A percentile compares a stretch with the other conserved stretches of the same genome.
Conservation (phyloP, 2,888 invertebrate genomes). For the Apodemia mormo region DNA sequence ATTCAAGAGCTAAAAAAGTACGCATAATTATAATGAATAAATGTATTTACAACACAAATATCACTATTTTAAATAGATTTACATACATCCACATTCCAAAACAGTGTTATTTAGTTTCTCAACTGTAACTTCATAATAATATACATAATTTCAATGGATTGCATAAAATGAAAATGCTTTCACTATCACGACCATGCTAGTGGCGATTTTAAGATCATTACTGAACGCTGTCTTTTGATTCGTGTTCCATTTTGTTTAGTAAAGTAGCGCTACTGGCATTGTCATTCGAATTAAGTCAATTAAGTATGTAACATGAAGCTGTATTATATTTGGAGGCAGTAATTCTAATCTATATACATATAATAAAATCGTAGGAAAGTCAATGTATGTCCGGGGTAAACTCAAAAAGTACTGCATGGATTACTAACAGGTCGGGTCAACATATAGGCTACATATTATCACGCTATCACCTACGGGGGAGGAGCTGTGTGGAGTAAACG, state of each 20-base stretch:
- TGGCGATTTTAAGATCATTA: background rate
- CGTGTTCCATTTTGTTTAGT: background rate
- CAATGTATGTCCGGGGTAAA: no score
- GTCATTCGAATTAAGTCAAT: no score
- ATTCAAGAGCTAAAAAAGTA: background rate
- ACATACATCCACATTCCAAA: background rate
- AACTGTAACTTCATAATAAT: background rate
- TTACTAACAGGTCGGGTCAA: no score
- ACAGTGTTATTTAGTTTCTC: background rate
- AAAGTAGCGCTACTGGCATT: background rate
- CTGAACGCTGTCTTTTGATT: background rate
- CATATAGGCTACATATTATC: no score
- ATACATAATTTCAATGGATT: background rate
- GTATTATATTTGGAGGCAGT: no score
- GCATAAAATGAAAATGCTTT: background rate
- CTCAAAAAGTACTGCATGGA: no score
- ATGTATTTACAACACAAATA: conserved; percentile 12
- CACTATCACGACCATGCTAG: background rate
- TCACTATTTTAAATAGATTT: background rate
- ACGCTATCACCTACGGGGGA: no score
- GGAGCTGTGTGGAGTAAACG: no score
- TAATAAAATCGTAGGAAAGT: no score
- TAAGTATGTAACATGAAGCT: no score
- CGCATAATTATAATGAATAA: background rate
- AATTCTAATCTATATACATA: no score